Base-by-base conservation (phyloP, 2,797 vertebrate species). In the Coreius guichenoti region DNA sequence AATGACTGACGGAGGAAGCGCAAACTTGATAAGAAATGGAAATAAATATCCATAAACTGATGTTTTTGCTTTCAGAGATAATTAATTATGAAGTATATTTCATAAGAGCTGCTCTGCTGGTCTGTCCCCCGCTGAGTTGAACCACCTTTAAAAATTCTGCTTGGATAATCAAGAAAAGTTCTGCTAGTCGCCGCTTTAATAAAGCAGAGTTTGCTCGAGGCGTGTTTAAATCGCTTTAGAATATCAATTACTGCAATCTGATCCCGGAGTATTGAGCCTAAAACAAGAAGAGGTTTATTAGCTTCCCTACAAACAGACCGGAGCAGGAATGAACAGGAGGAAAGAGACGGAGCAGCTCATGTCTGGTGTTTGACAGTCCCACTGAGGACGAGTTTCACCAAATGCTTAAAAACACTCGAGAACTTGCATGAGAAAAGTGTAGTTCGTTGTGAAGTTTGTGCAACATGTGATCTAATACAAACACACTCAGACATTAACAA, bases 231-330 rank as follows among this genome's bases (percentile, higher is more conserved):
- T 89, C 88, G 90, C 91, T 94, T 92, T 90, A 89, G 93, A 95
- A 94, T 95, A 94, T 93, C 91, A 95, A 95, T 95, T 92, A 93
- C 92, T 77, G 92, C 90, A 82, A 91, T 92, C 87, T 86, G 89
- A 91, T 93, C 93, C 90, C 91, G 68, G 7, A 85, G 77, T 45
- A 90, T 70, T 86, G 88, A 91, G 82, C 86, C 81, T 75, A 82
- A 58, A 87, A 81, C 89, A 82, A 68, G 89, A 82, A 69, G 84
- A 78, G 56, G 23, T 80, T 11, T 70, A 45, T 75, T 74, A 31
- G 33, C 8, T 75, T 45, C 17, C 23, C 17, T 9, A 58, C 63
- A 78, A 23, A 86, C 73, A 75, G 45, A 65, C 21, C 29, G 47
- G 61, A 69, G 29, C 3, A 16, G 47, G 6, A 77, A n/a, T 61